Percentiles rank a stretch among this genome's conserved stretches.
phyloP scores from a whole-genome alignment of 2,888 invertebrate genomes.

The Bellardia bayeri region DNA sequence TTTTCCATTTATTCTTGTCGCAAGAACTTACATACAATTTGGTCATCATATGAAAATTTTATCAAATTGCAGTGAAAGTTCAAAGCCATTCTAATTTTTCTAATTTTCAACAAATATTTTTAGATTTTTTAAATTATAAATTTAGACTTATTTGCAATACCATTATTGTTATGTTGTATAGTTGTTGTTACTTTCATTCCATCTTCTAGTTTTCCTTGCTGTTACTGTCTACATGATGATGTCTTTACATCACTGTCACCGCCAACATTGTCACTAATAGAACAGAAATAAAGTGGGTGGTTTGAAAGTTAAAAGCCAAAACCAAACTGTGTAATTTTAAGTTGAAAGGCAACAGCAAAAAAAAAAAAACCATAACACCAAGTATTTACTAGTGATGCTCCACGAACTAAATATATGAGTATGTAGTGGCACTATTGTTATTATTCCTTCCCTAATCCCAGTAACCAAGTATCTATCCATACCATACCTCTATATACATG shows the following conservation, averaged over 20 bases:
- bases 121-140: no score
- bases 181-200: conserved; percentile 36
- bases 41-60: no score
- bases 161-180: background rate
- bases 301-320: conserved; percentile 65
- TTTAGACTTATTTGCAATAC: no score
- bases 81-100: no score
- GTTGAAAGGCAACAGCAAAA: conserved; percentile 25
- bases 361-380: conserved; percentile 20
- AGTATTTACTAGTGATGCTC: conserved; percentile 41
- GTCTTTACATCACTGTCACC: conserved; percentile 72
- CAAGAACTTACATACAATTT: no score
- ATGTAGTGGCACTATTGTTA: conserved; percentile 3
- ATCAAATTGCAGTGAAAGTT: no score
- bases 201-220: conserved; percentile 28
- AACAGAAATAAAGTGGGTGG: conserved; percentile 33
- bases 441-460: background rate
- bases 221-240: conserved; percentile 60
- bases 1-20: no score
- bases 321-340: conserved; percentile 62
- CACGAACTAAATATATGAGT: background rate
- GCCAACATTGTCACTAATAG: conserved; percentile 64
- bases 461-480: background rate
- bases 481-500: no score
- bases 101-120: no score